These are phyloP conservation scores for Hemicentrotus pulcherrimus DNA, from an alignment of 35 echinoderm and acorn worm species.

Conservation along the genomic window DNA sequence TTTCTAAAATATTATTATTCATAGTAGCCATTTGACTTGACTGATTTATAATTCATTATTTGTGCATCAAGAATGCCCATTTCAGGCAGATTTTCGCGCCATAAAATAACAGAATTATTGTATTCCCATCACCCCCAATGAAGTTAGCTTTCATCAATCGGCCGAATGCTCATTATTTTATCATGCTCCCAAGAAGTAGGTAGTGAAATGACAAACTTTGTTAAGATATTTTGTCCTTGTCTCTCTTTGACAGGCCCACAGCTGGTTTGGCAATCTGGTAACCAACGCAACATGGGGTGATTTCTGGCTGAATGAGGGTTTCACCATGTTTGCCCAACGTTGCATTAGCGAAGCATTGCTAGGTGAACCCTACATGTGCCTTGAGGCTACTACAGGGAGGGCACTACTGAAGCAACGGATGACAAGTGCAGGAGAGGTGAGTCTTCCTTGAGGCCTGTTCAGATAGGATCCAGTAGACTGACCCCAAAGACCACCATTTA, in stretches of 20 bases:
- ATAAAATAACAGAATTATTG: background rate
- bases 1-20: no score
- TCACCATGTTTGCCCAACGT: slow-evolving; percentile 86
- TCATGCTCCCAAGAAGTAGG: no score
- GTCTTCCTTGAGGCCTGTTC: background rate
- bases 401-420: slow-evolving; percentile 57
- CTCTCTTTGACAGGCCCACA: slow-evolving; percentile 64
- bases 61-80: background rate
- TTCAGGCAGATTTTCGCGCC: background rate
- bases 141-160: no score
- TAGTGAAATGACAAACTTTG: no score
- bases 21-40: no score
- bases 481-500: background rate
- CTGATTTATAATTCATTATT: background rate
- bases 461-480: no score
- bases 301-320: slow-evolving; percentile 83
- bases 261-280: slow-evolving; percentile 89
- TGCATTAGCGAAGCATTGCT: slow-evolving; percentile 63
- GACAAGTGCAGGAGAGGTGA: slow-evolving; percentile 63
- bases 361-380: slow-evolving; percentile 62
- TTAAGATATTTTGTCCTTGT: background rate
- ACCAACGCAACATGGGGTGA: slow-evolving; percentile 87
- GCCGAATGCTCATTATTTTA: no score
- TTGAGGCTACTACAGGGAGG: slow-evolving; percentile 65
- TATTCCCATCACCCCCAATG: background rate